Percentiles rank a stretch among this genome's conserved stretches.
phyloP scores from a whole-genome alignment of 2,113 vertebrate genomes.

The Pygoscelis antarcticus region DNA sequence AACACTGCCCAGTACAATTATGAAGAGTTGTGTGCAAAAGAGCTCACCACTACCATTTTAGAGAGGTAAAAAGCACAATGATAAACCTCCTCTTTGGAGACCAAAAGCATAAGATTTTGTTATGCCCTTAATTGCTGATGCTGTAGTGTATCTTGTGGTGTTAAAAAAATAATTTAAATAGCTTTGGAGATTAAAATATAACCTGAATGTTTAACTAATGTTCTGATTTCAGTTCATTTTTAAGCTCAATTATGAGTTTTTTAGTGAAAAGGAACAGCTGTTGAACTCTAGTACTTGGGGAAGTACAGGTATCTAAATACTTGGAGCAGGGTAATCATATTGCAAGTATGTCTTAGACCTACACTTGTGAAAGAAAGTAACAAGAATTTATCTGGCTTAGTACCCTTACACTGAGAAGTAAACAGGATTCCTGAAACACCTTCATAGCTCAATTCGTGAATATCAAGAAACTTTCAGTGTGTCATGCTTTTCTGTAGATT shows the following conservation, averaged over 20 bases:
- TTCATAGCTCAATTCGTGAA: neutral
- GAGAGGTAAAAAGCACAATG: constrained; percentile 70
- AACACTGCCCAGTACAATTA: constrained; percentile 96
- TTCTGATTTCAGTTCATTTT: neutral
- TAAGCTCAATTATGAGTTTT: neutral
- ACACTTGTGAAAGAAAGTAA: neutral
- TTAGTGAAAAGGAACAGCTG: neutral
- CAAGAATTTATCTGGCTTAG: neutral
- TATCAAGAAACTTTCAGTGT: neutral
- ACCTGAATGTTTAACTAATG: neutral
- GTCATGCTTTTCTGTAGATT: neutral
- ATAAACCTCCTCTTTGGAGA: neutral
- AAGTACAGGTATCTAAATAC: neutral
- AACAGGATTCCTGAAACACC: neutral
- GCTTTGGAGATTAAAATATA: neutral
- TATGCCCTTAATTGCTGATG: neutral
- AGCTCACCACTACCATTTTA: constrained; percentile 77
- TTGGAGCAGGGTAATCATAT: neutral
- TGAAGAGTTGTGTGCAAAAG: constrained; percentile 87
- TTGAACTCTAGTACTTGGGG: neutral
- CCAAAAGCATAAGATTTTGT: neutral
- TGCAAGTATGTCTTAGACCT: neutral
- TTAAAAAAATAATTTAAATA: neutral
- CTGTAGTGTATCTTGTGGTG: neutral
- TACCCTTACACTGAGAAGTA: neutral